These are phyloP conservation scores for Lordiphosa mommai DNA, from an alignment of 1,140 invertebrate species.

Conservation along the genomic window DNA sequence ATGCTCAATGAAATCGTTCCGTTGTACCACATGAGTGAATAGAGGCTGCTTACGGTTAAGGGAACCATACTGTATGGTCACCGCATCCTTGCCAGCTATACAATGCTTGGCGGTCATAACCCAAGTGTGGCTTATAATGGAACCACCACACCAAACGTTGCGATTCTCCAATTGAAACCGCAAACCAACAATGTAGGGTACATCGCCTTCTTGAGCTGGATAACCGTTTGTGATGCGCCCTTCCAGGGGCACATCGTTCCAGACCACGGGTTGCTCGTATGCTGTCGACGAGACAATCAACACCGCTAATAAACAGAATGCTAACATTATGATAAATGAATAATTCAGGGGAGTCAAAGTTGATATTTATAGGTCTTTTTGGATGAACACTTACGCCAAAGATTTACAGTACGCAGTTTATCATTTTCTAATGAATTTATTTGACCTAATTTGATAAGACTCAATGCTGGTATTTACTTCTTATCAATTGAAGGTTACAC, in stretches of 20 bases:
- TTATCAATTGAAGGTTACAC: no score
- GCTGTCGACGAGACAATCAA: slow-evolving; percentile 18
- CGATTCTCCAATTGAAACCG: slow-evolving; percentile 40
- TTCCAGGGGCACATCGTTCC: slow-evolving; percentile 8
- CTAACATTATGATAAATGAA: background rate
- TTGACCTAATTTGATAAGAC: no score
- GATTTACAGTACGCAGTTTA: no score
- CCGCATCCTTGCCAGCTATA: background rate
- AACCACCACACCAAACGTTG: slow-evolving; percentile 81
- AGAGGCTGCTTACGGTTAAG: background rate
- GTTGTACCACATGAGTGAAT: slow-evolving; percentile 76
- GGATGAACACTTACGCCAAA: no score
- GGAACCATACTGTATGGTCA: slow-evolving; percentile 15
- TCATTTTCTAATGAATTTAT: no score
- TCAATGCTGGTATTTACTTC: no score
- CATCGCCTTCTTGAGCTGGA: slow-evolving; percentile 61
- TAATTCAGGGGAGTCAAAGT: no score
- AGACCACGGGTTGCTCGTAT: slow-evolving; percentile 12
- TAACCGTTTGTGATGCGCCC: slow-evolving; percentile 34
- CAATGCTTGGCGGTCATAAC: slow-evolving; percentile 81
- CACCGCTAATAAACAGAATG: background rate
- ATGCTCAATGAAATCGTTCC: slow-evolving; percentile 18
- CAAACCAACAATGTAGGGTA: slow-evolving; percentile 80
- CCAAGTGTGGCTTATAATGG: slow-evolving; percentile 81
- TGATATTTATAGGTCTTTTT: no score